Conservation (phyloP, 2,888 invertebrate genomes). For the Epistrophella euchroma region DNA sequence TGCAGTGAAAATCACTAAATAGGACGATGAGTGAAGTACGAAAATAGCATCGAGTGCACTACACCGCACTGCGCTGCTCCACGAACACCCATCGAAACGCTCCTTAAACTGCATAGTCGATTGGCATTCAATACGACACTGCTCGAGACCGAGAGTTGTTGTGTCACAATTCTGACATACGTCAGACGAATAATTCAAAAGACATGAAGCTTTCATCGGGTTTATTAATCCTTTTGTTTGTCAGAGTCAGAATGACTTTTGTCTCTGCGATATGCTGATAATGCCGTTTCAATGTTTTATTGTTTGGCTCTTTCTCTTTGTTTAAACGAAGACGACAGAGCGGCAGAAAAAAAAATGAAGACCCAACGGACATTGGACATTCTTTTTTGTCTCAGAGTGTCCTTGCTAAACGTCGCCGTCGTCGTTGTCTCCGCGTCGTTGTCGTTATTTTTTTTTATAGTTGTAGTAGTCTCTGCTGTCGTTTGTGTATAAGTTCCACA, state of each 20-base stretch:
- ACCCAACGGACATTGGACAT: slow-evolving; percentile 36
- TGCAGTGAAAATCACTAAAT: slow-evolving; percentile 19
- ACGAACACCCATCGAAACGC: not conserved
- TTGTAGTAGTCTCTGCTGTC: not conserved
- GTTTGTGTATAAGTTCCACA: slow-evolving; percentile 7
- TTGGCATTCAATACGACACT: slow-evolving; percentile 43
- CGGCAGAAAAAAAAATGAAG: not conserved
- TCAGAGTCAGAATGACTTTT: slow-evolving; percentile 28
- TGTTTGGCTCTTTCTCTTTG: slow-evolving; percentile 40
- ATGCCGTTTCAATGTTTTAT: slow-evolving; percentile 57
- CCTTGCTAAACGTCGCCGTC: slow-evolving; percentile 56
- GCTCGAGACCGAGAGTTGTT: not conserved
- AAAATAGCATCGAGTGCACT: slow-evolving; percentile 19
- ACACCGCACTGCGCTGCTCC: not conserved
- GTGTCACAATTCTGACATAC: slow-evolving; percentile 49
- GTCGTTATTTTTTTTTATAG: not conserved
- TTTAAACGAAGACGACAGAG: slow-evolving; percentile 37
- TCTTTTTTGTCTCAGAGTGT: slow-evolving; percentile 38
- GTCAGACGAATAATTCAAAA: slow-evolving; percentile 43
- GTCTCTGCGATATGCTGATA: slow-evolving; percentile 18
- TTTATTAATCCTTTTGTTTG: slow-evolving; percentile 57
- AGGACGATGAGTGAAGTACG: slow-evolving; percentile 26
- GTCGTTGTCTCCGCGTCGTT: not conserved
- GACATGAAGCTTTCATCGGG: slow-evolving; percentile 37
- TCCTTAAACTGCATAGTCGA: slow-evolving; percentile 11